These are phyloP conservation scores for Pyrgilauda ruficollis DNA, from an alignment of 2,113 vertebrate genomes.

Conservation along the genomic window DNA sequence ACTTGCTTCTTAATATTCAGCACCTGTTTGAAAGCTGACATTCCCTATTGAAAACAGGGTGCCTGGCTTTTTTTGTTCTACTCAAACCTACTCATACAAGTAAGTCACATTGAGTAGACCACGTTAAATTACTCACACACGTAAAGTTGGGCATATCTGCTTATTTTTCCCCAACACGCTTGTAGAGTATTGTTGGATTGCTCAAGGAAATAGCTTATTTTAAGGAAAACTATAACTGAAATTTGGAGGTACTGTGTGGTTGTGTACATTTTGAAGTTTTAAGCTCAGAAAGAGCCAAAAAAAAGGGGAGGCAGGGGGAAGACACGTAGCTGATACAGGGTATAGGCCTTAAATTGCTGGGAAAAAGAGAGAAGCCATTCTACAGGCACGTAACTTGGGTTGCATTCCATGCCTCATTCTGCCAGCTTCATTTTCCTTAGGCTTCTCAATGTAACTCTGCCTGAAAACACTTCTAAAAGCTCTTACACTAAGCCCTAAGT, in stretches of 20 bases:
- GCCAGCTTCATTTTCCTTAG: neutral
- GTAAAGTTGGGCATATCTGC: neutral
- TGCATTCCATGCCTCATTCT: neutral
- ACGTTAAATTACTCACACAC: neutral
- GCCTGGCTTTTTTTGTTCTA: neutral
- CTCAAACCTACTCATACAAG: neutral
- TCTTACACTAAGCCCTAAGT: neutral
- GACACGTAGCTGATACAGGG: neutral
- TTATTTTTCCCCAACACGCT: neutral
- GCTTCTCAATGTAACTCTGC: neutral
- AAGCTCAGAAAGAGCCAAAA: neutral
- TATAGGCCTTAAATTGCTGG: neutral
- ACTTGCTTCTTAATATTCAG: neutral
- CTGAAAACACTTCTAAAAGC: neutral
- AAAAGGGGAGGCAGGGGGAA: accelerated
- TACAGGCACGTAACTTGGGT: neutral
- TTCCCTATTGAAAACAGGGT: neutral
- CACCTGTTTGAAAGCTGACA: neutral
- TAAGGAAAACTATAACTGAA: neutral
- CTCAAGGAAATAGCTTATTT: neutral
- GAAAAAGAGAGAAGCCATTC: neutral
- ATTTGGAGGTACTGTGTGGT: neutral
- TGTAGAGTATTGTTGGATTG: neutral
- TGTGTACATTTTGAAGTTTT: neutral
- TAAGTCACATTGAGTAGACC: neutral